phyloP scores from a whole-genome alignment of 2,113 vertebrate genomes.

The Hoplias malabaricus region DNA sequence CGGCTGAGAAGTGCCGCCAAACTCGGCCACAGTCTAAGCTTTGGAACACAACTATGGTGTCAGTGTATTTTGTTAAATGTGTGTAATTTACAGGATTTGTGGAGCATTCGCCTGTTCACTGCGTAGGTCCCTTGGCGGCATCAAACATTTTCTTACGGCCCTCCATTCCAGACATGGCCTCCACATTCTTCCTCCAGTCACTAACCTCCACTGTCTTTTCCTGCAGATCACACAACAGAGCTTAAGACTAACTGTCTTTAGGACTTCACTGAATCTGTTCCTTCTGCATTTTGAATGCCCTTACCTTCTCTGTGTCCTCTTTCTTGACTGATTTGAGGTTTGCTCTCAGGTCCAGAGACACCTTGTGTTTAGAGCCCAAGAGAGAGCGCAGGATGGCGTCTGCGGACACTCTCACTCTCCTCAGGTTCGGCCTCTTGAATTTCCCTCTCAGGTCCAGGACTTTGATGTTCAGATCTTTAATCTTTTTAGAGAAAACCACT shows the following conservation, averaged over 20 bases:
- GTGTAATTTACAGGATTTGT: not conserved
- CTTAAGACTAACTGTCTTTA: not conserved
- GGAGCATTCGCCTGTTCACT: constrained; percentile 44
- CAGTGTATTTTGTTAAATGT: not conserved
- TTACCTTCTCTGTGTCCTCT: constrained; percentile 95
- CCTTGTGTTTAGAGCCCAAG: constrained; percentile 97
- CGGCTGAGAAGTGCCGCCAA: too few relatives aligned
- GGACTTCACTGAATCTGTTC: not conserved
- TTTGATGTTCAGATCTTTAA: constrained; percentile 94
- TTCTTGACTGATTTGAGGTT: constrained; percentile 99
- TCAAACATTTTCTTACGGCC: constrained; percentile 96
- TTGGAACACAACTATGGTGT: too few relatives aligned
- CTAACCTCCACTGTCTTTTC: constrained; percentile 87
- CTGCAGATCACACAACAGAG: constrained; percentile 55
- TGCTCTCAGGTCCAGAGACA: constrained; percentile 93
- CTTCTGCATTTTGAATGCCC: not conserved
- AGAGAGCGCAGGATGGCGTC: constrained; percentile 95
- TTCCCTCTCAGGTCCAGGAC: constrained; percentile 92
- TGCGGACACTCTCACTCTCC: constrained; percentile 88
- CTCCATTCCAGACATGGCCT: constrained; percentile 95
- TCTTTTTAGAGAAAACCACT: constrained; percentile 65
- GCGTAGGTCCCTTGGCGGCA: constrained; percentile 59
- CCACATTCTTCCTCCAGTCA: constrained; percentile 96
- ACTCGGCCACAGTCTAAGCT: too few relatives aligned
- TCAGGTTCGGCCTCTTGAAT: constrained; percentile 89